These are phyloP conservation scores for Andinoacara biseriatus DNA, from an alignment of 2,113 vertebrate genomes.

Conservation along the genomic window DNA sequence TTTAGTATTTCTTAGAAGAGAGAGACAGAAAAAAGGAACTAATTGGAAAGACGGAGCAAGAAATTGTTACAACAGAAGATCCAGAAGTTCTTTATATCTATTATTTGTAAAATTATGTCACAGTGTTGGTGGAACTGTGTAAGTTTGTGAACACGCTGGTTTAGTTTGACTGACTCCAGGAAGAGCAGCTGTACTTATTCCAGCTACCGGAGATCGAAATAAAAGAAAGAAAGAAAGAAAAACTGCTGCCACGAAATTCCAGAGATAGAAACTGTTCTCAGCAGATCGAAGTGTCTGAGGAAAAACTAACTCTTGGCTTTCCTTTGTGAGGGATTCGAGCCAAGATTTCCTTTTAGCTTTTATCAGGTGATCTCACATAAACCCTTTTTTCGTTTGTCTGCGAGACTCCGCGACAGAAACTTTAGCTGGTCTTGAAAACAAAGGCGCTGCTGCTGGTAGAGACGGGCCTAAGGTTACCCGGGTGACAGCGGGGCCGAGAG, in stretches of 20 bases:
- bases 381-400: conserved; percentile 38
- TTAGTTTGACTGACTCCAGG: too few relatives aligned
- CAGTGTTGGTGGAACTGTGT: too few relatives aligned
- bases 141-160: too few relatives aligned
- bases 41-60: conserved; percentile 5
- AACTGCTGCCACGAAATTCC: conserved; percentile 17
- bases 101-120: too few relatives aligned
- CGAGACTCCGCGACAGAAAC: conserved; percentile 68
- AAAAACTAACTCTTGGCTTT: background rate
- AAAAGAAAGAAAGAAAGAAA: too few relatives aligned
- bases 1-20: background rate
- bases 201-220: too few relatives aligned
- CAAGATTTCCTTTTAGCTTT: background rate
- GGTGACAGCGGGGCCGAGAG: conserved; percentile 41
- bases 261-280: background rate
- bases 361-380: conserved; percentile 13
- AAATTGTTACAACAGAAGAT: too few relatives aligned
- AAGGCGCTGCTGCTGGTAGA: conserved; percentile 69
- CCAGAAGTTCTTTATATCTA: too few relatives aligned
- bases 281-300: background rate
- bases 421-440: conserved; percentile 74
- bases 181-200: too few relatives aligned
- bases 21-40: conserved; percentile 1
- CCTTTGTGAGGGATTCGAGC: background rate
- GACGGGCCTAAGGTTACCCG: conserved; percentile 62